Conservation (phyloP, 2,113 vertebrate species). For the Cavia aperea region DNA sequence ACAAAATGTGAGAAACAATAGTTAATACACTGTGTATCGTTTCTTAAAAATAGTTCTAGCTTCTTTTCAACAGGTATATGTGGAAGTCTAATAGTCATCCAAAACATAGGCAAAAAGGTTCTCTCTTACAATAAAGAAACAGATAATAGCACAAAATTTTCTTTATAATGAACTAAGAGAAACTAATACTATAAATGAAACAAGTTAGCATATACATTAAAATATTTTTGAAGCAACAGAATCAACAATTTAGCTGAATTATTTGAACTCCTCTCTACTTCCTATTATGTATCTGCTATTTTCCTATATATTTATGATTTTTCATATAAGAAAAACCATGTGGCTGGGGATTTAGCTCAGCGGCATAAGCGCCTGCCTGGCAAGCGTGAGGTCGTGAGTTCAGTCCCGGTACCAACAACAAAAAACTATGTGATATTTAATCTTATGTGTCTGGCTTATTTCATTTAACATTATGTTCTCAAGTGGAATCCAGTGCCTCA, state of each 20-base stretch:
- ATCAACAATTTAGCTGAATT: background rate
- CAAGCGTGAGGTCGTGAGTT: no score
- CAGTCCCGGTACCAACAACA: no score
- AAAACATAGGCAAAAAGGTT: background rate
- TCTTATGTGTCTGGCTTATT: background rate
- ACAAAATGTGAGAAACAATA: background rate
- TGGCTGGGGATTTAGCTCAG: no score
- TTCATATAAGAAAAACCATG: background rate
- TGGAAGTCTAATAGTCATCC: no score
- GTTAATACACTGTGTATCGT: background rate
- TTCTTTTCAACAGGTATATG: no score
- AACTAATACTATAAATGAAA: background rate
- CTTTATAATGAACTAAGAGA: background rate
- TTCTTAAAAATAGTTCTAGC: background rate
- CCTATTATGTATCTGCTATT: background rate
- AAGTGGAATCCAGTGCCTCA: background rate
- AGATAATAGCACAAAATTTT: background rate
- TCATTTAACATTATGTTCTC: background rate
- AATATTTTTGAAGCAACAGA: background rate
- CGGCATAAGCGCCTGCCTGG: no score
- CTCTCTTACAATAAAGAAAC: background rate
- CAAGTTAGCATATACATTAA: background rate
- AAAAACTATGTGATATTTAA: background rate
- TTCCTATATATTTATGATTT: background rate
- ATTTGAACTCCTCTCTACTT: background rate